These are phyloP conservation scores for Brachyptera risi DNA, from an alignment of 2,888 invertebrate species.

Conservation along the genomic window DNA sequence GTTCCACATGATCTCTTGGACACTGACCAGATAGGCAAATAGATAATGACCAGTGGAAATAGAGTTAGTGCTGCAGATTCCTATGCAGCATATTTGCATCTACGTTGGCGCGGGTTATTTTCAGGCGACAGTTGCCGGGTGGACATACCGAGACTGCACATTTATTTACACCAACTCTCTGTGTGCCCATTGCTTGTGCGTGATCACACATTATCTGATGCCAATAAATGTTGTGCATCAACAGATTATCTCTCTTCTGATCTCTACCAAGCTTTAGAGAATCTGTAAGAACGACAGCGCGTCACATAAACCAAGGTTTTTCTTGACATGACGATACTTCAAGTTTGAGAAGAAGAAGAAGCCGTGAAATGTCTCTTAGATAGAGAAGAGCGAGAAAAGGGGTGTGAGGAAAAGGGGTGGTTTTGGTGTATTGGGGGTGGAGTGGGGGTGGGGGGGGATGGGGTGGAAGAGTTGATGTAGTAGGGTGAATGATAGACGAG, in stretches of 20 bases:
- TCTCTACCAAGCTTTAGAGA: too few relatives aligned
- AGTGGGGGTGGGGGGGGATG: constrained; percentile 20
- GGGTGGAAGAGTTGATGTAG: neutral
- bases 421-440: constrained; percentile 17
- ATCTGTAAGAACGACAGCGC: too few relatives aligned
- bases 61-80: neutral
- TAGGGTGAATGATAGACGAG: constrained; percentile 1
- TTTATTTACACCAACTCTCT: neutral
- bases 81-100: constrained; percentile 6
- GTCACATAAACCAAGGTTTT: too few relatives aligned
- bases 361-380: too few relatives aligned
- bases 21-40: constrained; percentile 8
- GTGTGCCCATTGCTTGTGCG: neutral
- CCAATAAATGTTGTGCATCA: neutral
- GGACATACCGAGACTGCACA: neutral
- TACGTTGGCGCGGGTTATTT: constrained; percentile 12
- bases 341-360: too few relatives aligned
- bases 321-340: too few relatives aligned
- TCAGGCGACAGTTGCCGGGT: constrained; percentile 17
- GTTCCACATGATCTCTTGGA: neutral
- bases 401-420: constrained; percentile 15
- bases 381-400: too few relatives aligned
- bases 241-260: too few relatives aligned
- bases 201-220: too few relatives aligned
- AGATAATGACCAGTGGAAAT: constrained; percentile 16